These are phyloP conservation scores for Stenodera caucasica DNA, from an alignment of 2,888 invertebrate species.

Conservation along the genomic window DNA sequence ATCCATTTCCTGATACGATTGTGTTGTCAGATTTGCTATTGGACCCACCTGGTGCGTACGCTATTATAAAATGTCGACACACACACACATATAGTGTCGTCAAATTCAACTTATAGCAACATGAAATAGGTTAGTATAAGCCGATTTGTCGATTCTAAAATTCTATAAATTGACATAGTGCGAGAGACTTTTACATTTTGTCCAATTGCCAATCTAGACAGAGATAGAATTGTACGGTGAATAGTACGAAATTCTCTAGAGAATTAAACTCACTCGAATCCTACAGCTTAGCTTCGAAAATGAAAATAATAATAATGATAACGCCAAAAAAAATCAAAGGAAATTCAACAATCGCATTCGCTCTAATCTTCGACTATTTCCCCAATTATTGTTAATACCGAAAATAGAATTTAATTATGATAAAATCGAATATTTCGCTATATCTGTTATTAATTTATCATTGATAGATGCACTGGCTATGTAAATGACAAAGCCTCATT, in stretches of 20 bases:
- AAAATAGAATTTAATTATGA: no score
- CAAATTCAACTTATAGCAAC: conserved; percentile 23
- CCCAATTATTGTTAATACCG: no score
- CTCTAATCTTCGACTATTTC: conserved; percentile 9
- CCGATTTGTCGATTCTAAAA: conserved; percentile 33
- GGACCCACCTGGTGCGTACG: conserved; percentile 16
- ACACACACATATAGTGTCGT: no score
- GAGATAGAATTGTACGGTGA: conserved; percentile 21
- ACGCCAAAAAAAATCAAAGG: conserved; percentile 16
- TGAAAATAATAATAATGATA: conserved; percentile 9
- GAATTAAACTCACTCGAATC: conserved; percentile 23
- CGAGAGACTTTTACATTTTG: conserved; percentile 18
- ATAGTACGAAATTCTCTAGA: conserved; percentile 22
- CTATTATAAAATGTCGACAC: not conserved
- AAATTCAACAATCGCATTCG: conserved; percentile 12
- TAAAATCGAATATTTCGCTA: not conserved
- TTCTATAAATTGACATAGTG: conserved; percentile 34
- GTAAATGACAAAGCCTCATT: conserved; percentile 21
- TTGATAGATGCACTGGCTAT: conserved; percentile 20
- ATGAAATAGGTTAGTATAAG: conserved; percentile 32
- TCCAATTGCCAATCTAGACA: conserved; percentile 10
- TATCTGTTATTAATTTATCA: conserved; percentile 23
- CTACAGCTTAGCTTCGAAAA: conserved; percentile 21
- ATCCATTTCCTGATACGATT: conserved; percentile 2
- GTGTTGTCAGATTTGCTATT: conserved; percentile 37